phyloP scores from a whole-genome alignment of 2,888 invertebrate species.

The Syrista parreyssii region DNA sequence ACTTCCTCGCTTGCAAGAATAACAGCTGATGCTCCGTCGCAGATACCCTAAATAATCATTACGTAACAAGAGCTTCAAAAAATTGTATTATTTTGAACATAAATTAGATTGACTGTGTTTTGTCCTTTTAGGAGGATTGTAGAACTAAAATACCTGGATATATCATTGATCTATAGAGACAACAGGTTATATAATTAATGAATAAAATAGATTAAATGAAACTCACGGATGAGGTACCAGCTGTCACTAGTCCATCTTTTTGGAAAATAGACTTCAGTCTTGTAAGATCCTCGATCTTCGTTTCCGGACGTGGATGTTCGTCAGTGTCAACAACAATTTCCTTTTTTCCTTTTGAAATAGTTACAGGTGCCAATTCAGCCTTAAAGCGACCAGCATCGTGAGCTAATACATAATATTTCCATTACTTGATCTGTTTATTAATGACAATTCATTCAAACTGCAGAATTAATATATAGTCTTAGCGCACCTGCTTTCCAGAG shows the following conservation, averaged over 20 bases:
- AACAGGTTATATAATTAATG: background rate
- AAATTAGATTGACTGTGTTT: no score
- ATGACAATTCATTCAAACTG: no score
- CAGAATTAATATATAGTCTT: no score
- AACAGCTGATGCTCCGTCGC: constrained; percentile 96
- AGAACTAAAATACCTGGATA: background rate
- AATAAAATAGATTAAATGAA: constrained; percentile 11
- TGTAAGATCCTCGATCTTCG: constrained; percentile 84
- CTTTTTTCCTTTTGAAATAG: constrained; percentile 85
- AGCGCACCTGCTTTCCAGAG: constrained; percentile 84
- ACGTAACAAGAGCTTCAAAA: no score
- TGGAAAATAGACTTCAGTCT: constrained; percentile 93
- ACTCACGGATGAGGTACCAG: constrained; percentile 92
- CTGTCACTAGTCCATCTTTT: constrained; percentile 93
- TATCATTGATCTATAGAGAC: background rate
- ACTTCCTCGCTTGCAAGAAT: constrained; percentile 93
- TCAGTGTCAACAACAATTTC: constrained; percentile 84
- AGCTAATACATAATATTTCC: constrained; percentile 67
- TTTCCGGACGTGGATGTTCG: constrained; percentile 93
- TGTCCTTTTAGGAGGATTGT: background rate
- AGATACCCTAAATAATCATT: constrained; percentile 80
- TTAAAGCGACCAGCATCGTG: constrained; percentile 90
- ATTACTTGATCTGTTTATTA: no score
- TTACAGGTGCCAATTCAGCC: constrained; percentile 88
- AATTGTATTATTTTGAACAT: no score